Evolutionary conservation across 64 coral and sea anemone genomes (phyloP), one percentile per base, ranked within the genome.

Genomic region (Stichodactyla helianthus): DNA sequence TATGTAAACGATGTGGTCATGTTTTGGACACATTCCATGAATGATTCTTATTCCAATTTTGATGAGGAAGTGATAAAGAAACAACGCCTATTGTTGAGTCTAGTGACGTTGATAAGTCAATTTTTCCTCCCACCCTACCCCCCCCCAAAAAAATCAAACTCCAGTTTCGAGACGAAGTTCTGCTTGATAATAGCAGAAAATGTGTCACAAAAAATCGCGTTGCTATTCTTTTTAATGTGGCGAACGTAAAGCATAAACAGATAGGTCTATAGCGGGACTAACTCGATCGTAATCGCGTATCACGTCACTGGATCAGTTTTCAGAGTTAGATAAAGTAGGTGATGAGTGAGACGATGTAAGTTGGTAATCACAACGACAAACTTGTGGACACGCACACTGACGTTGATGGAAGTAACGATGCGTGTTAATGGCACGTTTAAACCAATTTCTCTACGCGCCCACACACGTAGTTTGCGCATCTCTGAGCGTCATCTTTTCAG

Each of bases 401-500:
- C 68, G 7, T 28, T 20, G 65, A 23, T 17, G 5, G 25, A 58
- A 68, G 68, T 74, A 27, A n/a, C 11, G 22, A 74, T 28, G 68
- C 68, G 68, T 31, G 68, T 27, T 74, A 31, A 74, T 11, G 23
- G 68, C 23, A 74, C 68, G 68, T 74, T 74, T 74, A 74, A 74
- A 27, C 68, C 27, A 25, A 11, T 23, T 23, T 31, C 68, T 74
- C 20, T 22, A 17, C 17, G 2, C n/a, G 22, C n/a, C 68, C 68
- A 74, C 68, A 25, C n/a, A 31, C 68, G 26, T 74, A 74, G 68
- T 74, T 74, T 74, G 20, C 68, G 62, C 19, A 65, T 65, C 62
- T 65, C 22, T 74, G 10, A 9, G 23, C 23, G 68, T 65, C 62
- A 65, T 8, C 22, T 59, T 59, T 65, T 65, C 18, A 11, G 4